Evolutionary conservation across 2,113 vertebrate species (phyloP), one percentile per base, ranked within the genome.

Genomic region (Rallus limicola): DNA sequence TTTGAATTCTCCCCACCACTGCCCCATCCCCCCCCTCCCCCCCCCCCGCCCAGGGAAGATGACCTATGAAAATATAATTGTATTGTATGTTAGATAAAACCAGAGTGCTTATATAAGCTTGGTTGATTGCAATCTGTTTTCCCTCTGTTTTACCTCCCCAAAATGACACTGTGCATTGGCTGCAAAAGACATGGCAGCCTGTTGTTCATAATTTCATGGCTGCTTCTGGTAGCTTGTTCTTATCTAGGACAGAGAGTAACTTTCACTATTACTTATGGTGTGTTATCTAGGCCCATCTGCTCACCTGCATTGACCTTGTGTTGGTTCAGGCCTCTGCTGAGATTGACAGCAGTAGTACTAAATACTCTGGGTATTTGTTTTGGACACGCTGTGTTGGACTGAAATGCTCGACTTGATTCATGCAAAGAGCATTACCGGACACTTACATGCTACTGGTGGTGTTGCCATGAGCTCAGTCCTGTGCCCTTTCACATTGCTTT

Each of bases 21-120:
- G 38, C 38, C 38, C 38, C 38, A n/a, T n/a, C n/a, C n/a, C n/a
- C n/a, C n/a, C n/a, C n/a, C n/a, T 11, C 38, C 38, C 20, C 6
- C 34, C 6, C 26, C 11, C 44, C 17, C 44, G 3, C 2, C 4
- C 11, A 3, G 0, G 3, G n/a, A 14, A 63, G 28, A 3, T 72
- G 48, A 46, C 29, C 12, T 9, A 14, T 44, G 46, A 56, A 77
- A 87, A 44, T 44, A 17, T 44, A 44, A 44, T 40, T 5, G 10
- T 44, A 2, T 20, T 77, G 4, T 31, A 4, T 17, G 7, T 42
- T 63, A 64, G 42, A 31, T 55, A 55, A 83, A 88, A 58, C 7
- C 13, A 50, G 44, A 53, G 23, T 3, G 8, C 23, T 81, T 77
- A 33, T 1, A 14, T 14, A 36, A 46, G 1, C 1, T n/a, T 17